These are phyloP conservation scores for Melangyna quadrimaculata DNA, from an alignment of 2,888 invertebrate species.

Conservation along the genomic window DNA sequence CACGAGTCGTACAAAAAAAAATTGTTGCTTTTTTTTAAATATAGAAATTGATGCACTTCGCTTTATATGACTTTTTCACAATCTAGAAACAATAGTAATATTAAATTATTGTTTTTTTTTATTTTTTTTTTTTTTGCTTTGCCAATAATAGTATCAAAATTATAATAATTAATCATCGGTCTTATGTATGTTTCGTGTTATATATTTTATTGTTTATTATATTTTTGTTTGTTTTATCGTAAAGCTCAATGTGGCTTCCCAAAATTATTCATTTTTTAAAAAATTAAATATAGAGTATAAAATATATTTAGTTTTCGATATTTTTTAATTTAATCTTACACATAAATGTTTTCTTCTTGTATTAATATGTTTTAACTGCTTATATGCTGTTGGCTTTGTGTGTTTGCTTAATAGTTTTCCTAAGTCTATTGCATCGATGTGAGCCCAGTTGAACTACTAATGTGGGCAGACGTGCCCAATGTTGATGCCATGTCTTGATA, in stretches of 20 bases:
- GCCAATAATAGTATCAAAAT: conserved; percentile 33
- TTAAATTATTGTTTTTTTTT: conserved; percentile 22
- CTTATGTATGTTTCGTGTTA: conserved; percentile 14
- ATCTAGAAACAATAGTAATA: conserved; percentile 43
- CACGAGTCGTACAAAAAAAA: conserved; percentile 40
- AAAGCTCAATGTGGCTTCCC: conserved; percentile 59
- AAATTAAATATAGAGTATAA: conserved; percentile 72
- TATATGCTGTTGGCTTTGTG: conserved; percentile 74
- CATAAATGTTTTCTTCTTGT: conserved; percentile 30
- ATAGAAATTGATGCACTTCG: conserved; percentile 29
- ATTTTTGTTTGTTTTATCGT: conserved; percentile 33
- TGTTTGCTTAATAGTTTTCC: conserved; percentile 52
- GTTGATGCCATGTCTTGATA: conserved; percentile 88
- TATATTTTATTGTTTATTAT: conserved; percentile 7
- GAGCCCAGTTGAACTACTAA: conserved; percentile 83
- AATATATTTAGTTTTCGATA: conserved; percentile 62
- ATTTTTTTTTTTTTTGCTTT: background rate
- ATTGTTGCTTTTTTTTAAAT: conserved; percentile 6
- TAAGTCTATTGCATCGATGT: conserved; percentile 81
- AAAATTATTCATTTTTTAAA: conserved; percentile 46
- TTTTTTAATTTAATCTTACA: conserved; percentile 57
- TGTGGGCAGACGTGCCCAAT: conserved; percentile 84
- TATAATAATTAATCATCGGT: conserved; percentile 32
- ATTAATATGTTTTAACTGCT: conserved; percentile 75
- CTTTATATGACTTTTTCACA: conserved; percentile 27